Percentiles rank a stretch among this genome's conserved stretches.
phyloP scores from a whole-genome alignment of 2,888 invertebrate species.

The Spicauda simplicius region DNA sequence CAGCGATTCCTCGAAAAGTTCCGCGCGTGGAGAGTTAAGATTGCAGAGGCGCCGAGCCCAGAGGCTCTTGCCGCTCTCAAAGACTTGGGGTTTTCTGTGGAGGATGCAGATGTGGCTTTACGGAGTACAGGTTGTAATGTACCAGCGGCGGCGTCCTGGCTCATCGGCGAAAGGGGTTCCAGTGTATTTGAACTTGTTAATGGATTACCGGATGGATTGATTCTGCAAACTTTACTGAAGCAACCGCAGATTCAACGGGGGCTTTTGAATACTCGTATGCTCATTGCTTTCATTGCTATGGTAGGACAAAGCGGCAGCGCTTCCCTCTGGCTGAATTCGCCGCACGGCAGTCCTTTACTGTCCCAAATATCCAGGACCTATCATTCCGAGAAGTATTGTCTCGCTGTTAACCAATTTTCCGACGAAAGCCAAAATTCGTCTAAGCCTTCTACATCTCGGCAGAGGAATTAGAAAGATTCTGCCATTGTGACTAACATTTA shows the following conservation, averaged over 20 bases:
- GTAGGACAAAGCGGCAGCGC: conserved; percentile 76
- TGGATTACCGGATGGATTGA: conserved; percentile 71
- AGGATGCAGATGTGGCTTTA: conserved; percentile 68
- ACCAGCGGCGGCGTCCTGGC: conserved; percentile 75
- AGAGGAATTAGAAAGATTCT: conserved; percentile 49
- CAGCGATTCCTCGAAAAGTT: conserved; percentile 73
- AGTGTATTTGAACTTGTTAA: conserved; percentile 74
- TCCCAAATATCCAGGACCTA: conserved; percentile 79
- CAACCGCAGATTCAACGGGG: conserved; percentile 78
- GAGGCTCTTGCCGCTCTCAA: conserved; percentile 63
- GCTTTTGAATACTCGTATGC: conserved; percentile 73
- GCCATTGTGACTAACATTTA: neutral
- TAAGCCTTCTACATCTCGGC: conserved; percentile 67
- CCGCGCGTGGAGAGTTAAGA: conserved; percentile 64
- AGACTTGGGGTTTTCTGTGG: conserved; percentile 66
- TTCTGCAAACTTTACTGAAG: conserved; percentile 69
- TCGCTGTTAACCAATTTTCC: conserved; percentile 79
- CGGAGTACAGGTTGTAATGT: conserved; percentile 70
- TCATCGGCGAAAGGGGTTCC: conserved; percentile 74
- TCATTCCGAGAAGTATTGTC: conserved; percentile 78
- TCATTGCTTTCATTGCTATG: conserved; percentile 78
- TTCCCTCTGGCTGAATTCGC: conserved; percentile 74
- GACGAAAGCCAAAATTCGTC: conserved; percentile 51
- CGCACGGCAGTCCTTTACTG: conserved; percentile 74
- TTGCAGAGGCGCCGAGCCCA: conserved; percentile 64